Evolutionary conservation across 2,113 vertebrate species (phyloP).

Genomic region (Meles meles): DNA sequence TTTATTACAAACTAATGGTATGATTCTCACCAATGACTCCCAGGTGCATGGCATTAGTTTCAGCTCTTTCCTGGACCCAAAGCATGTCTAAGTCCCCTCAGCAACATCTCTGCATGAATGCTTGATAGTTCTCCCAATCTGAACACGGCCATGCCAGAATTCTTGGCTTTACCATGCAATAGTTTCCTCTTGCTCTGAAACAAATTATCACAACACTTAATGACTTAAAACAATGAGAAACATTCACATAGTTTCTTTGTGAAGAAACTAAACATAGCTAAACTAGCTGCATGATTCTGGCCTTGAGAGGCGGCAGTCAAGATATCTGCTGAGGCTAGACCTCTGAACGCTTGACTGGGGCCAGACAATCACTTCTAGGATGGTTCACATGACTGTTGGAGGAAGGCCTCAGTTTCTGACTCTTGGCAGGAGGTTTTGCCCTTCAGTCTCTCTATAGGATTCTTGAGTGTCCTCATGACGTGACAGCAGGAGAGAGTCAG

Average conservation of each 20-base stretch:
- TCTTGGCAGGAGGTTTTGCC: not conserved
- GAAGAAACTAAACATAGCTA: too few relatives aligned
- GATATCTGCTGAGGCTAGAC: not conserved
- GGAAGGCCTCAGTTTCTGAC: not conserved
- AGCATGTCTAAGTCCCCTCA: not conserved
- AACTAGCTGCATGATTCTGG: not conserved
- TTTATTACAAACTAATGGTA: not conserved
- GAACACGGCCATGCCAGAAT: not conserved
- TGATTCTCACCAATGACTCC: not conserved
- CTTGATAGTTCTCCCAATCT: not conserved
- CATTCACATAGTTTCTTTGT: not conserved
- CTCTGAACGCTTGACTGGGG: not conserved
- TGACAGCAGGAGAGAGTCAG: not conserved
- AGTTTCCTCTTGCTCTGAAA: not conserved
- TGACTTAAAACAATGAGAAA: not conserved
- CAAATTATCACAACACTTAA: not conserved
- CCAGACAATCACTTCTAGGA: not conserved
- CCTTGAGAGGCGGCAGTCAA: not conserved
- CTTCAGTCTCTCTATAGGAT: not conserved
- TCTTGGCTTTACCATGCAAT: not conserved
- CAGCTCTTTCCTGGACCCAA: not conserved
- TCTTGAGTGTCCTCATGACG: not conserved
- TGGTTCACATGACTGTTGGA: not conserved
- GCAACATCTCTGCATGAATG: not conserved
- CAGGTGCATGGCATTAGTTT: not conserved